These are phyloP conservation scores for Chaetops frenatus DNA, from an alignment of 2,113 vertebrate species.

Conservation along the genomic window DNA sequence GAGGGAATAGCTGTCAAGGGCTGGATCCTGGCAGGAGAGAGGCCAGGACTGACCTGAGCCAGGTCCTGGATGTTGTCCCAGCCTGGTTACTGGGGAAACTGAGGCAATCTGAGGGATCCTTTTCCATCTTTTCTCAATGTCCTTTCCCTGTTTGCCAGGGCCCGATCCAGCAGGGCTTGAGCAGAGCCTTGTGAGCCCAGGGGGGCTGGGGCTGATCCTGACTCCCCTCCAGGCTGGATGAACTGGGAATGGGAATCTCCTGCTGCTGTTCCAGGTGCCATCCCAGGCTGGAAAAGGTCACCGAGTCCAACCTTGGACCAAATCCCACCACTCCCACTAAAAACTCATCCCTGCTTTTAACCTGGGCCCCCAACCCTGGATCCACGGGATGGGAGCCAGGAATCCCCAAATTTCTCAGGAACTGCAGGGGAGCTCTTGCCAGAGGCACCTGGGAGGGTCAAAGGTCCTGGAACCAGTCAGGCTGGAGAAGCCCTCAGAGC, in stretches of 20 bases:
- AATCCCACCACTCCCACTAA: neutral
- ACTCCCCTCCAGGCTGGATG: neutral
- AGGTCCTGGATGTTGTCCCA: neutral
- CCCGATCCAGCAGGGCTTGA: fast-evolving
- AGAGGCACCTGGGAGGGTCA: neutral
- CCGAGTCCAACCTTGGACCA: fast-evolving
- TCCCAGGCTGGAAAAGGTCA: neutral
- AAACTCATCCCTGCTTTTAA: neutral
- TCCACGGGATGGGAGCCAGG: neutral
- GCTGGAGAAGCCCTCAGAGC: neutral
- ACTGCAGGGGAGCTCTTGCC: neutral
- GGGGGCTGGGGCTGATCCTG: fast-evolving
- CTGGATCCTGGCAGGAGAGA: neutral
- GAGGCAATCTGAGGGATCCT: neutral
- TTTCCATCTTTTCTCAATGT: neutral
- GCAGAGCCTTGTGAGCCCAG: neutral
- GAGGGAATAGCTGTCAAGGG: neutral
- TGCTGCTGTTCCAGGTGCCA: neutral
- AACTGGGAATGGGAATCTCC: neutral
- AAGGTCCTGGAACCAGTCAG: neutral
- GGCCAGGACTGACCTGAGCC: neutral
- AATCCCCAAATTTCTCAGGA: neutral
- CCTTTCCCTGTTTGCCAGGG: neutral
- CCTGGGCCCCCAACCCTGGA: neutral
- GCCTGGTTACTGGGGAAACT: neutral